These are phyloP conservation scores for Tiliacea citrago DNA, from an alignment of 2,888 invertebrate species.

Conservation along the genomic window DNA sequence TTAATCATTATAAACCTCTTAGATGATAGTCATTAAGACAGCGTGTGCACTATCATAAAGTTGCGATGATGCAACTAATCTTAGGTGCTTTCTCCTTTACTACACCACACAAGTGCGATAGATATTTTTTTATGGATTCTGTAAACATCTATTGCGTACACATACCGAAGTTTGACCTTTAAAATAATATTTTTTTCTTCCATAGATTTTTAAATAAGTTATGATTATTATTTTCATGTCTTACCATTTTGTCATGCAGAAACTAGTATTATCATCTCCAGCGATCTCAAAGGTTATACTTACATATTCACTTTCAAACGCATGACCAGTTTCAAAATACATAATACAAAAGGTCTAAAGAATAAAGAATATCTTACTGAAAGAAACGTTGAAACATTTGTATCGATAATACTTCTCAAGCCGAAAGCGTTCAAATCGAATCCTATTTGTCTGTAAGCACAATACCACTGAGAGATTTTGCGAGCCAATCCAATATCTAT, in stretches of 20 bases:
- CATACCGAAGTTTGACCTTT: not conserved
- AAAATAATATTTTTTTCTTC: not conserved
- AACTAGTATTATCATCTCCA: not conserved
- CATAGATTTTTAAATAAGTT: not conserved
- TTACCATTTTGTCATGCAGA: not conserved
- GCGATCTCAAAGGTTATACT: not conserved
- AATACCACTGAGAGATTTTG: constrained; percentile 52
- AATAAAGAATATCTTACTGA: constrained; percentile 19
- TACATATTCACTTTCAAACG: not conserved
- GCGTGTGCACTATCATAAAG: not conserved
- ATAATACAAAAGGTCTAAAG: constrained; percentile 9
- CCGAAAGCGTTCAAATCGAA: constrained; percentile 46
- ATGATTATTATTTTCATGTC: not conserved
- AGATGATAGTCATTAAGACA: too few species aligned
- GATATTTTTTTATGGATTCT: not conserved
- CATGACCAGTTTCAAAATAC: constrained; percentile 4
- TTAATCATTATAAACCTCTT: too few species aligned
- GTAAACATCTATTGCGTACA: too few species aligned
- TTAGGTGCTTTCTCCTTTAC: too few species aligned
- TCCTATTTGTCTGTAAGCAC: constrained; percentile 54
- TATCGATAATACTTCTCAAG: constrained; percentile 39
- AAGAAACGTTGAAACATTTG: constrained; percentile 33
- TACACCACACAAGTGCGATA: too few species aligned
- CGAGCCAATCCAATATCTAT: constrained; percentile 51
- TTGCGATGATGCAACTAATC: not conserved